A percentile compares a stretch with the other conserved stretches of the same genome.
Conservation (phyloP, 2,797 vertebrate genomes). For the Spinibarbus caldwelli region DNA sequence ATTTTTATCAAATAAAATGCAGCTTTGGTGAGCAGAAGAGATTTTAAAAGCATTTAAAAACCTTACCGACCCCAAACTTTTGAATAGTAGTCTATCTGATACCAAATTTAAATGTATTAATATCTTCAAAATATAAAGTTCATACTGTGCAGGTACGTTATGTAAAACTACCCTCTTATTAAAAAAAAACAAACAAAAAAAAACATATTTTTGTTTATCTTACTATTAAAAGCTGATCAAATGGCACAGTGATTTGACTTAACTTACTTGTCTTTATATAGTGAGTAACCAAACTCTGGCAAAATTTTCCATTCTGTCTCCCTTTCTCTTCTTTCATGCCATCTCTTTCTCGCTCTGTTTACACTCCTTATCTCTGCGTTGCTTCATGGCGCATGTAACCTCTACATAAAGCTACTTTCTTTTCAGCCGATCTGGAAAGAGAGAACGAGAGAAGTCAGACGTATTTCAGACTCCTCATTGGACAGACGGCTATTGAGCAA, state of each 20-base stretch:
- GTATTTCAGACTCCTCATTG: slow-evolving; percentile 31
- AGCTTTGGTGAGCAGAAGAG: not conserved
- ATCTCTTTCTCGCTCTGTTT: not conserved
- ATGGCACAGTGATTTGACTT: not conserved
- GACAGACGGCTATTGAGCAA: slow-evolving; percentile 42
- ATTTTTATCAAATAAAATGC: not conserved
- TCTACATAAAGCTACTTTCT: slow-evolving; percentile 4
- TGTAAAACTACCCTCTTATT: not conserved
- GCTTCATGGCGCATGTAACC: not conserved
- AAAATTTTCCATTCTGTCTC: not conserved
- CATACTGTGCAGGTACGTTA: not conserved
- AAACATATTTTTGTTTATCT: too few relatives aligned
- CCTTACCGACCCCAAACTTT: not conserved
- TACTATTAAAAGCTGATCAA: not conserved
- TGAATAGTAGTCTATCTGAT: not conserved
- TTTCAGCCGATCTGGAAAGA: slow-evolving; percentile 38
- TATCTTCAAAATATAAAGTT: not conserved
- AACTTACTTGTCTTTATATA: not conserved
- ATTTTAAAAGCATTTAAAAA: too few relatives aligned
- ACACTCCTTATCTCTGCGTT: slow-evolving; percentile 8
- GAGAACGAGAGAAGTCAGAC: slow-evolving; percentile 33
- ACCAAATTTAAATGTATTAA: not conserved
- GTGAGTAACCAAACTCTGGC: not conserved
- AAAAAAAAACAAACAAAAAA: not conserved
- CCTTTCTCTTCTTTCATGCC: not conserved